phyloP scores from a whole-genome alignment of 2,797 vertebrate species.

The Limnodromus scolopaceus region DNA sequence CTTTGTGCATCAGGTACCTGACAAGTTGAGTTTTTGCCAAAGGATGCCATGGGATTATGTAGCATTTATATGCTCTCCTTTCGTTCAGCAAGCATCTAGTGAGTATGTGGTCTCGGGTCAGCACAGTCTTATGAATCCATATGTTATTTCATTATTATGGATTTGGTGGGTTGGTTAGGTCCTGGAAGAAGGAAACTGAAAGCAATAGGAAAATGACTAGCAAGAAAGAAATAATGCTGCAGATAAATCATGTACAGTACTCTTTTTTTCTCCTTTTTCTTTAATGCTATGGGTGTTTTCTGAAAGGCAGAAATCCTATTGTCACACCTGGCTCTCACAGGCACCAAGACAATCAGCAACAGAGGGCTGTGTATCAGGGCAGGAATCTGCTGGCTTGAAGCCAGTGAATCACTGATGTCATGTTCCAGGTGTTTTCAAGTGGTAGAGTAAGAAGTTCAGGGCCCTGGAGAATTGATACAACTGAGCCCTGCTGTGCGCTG shows the following conservation, averaged over 20 bases:
- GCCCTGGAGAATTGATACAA: not conserved
- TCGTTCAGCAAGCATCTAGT: not conserved
- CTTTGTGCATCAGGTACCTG: not conserved
- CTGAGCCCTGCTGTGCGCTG: not conserved
- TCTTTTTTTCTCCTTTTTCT: not conserved
- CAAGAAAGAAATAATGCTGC: not conserved
- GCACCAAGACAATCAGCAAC: not conserved
- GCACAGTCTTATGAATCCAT: rapidly evolving
- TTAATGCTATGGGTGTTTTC: not conserved
- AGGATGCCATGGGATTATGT: not conserved
- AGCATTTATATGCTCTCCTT: not conserved
- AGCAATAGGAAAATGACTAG: not conserved
- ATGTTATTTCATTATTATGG: not conserved
- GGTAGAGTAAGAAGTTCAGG: not conserved
- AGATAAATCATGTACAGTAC: not conserved
- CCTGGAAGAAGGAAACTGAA: not conserved
- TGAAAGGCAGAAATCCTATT: not conserved
- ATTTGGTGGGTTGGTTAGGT: not conserved
- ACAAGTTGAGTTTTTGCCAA: not conserved
- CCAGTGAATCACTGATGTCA: not conserved
- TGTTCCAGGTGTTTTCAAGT: not conserved
- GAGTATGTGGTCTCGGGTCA: not conserved
- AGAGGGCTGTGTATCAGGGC: not conserved
- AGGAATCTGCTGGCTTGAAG: not conserved
- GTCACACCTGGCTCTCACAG: not conserved